Base-by-base conservation (phyloP, 30 jellyfish, hydroid and myxozoan genomes). In the Haliclystus octoradiatus region DNA sequence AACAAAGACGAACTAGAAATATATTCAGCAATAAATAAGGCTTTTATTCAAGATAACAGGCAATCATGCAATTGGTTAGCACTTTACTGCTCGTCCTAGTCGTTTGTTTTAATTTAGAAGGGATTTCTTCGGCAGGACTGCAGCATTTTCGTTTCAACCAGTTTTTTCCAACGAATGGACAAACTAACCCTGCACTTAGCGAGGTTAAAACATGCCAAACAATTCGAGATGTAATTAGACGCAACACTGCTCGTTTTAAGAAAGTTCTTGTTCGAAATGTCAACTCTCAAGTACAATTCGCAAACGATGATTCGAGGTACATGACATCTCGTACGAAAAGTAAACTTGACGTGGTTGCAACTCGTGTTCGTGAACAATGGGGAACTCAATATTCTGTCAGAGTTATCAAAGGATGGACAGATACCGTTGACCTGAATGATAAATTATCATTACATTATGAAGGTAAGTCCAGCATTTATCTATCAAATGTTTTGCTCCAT, bases 311-410 rank as follows among this genome's bases (percentile, higher is more conserved):
- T 66, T 73, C 93, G 65, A 85, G 88, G 34, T 81, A 65, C 76
- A 88, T 88, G 97, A 88, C 97, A 23, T 88, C 97, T 28, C 61
- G 97, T 51, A 93, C 93, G 62, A 81, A 88, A 68, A 72, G 90
- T 70, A 88, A 88, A 49, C 72, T 88, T 23, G 95, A 88, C 46
- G 85, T 72, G 33, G 52, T 88, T 77, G 95, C 94, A 7, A 75
- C 94, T 50, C 30, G 76, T 33, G 91, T 74, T 26, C 79, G 71
- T 34, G 22, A 90, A 22, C 73, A 52, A 31, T 77, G 89, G 93
- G 88, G 94, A 15, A 9, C 68, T 19, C 68, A 75, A 19, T 32
- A 47, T 1, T 57, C 51, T 26, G 29, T 88, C 66, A 33, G 63
- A 24, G 97, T 88, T 0, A 57, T 68, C 46, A 88, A 81, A 66